Percentiles rank a stretch among this genome's conserved stretches.
Conservation (phyloP, 1,140 invertebrate genomes). For the Camponotus vicinus region DNA sequence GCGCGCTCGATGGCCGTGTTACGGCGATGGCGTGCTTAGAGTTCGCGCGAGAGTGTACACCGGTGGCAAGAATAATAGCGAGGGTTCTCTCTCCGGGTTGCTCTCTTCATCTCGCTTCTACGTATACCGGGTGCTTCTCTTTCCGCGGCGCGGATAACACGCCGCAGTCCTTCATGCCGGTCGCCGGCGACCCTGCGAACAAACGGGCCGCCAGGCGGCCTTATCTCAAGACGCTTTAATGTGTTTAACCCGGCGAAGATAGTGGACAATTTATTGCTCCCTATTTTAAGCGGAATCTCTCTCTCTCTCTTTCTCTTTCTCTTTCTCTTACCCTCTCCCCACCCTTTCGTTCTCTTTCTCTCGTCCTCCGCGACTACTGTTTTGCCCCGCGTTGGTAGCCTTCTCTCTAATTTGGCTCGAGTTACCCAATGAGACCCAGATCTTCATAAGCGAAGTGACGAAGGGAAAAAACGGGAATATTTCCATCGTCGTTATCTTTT, state of each 20-base stretch:
- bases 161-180: slow-evolving; percentile 80
- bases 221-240: slow-evolving; percentile 86
- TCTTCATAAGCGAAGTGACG: not conserved
- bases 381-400: not conserved
- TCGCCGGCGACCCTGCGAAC: slow-evolving; percentile 80
- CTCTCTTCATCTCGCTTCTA: slow-evolving; percentile 40
- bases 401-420: slow-evolving; percentile 13
- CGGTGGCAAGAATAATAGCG: slow-evolving; percentile 67
- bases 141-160: slow-evolving; percentile 80
- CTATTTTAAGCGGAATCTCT: slow-evolving; percentile 82
- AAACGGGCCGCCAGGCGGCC: slow-evolving; percentile 81
- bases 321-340: slow-evolving; percentile 47
- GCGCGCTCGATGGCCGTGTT: slow-evolving; percentile 30
- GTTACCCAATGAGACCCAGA: not conserved
- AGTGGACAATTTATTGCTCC: slow-evolving; percentile 85
- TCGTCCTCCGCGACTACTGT: slow-evolving; percentile 5
- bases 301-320: slow-evolving; percentile 69
- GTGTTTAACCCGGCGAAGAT: slow-evolving; percentile 85
- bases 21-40: slow-evolving; percentile 44
- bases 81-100: slow-evolving; percentile 37
- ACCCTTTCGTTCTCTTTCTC: slow-evolving; percentile 9
- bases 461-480: not conserved
- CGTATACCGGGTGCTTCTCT: slow-evolving; percentile 62
- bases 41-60: slow-evolving; percentile 33
- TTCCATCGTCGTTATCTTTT: not conserved